Percentiles rank a stretch among this genome's conserved stretches.
Conservation (phyloP, 2,888 invertebrate species). For the Chrysopilus asiliformis region DNA sequence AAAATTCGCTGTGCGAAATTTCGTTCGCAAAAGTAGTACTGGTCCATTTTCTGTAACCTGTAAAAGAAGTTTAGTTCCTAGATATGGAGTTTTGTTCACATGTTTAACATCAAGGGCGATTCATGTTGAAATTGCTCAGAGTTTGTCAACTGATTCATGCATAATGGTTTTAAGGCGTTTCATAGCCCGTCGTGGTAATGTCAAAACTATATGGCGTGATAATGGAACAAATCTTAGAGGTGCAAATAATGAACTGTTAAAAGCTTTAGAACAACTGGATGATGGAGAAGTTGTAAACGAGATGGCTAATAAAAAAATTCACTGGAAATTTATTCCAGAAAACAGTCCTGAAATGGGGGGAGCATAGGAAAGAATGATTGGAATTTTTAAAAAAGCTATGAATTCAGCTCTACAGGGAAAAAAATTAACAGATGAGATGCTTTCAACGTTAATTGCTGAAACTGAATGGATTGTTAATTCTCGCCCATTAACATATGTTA, state of each 20-base stretch:
- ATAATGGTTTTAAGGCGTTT: constrained; percentile 11
- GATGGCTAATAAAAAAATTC: constrained; percentile 6
- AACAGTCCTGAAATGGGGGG: constrained; percentile 13
- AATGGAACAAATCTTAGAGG: constrained; percentile 1
- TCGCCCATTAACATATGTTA: no score
- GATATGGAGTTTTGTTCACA: constrained; percentile 13
- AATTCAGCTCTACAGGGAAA: no score
- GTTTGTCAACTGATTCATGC: constrained; percentile 14
- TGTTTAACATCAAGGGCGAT: constrained; percentile 12
- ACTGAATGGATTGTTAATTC: no score
- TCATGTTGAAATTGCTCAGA: constrained; percentile 18
- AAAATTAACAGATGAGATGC: no score
- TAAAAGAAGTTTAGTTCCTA: background rate
- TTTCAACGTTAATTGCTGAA: no score
- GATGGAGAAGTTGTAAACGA: constrained; percentile 4
- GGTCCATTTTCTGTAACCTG: background rate
- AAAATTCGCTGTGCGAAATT: no score
- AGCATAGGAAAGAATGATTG: background rate
- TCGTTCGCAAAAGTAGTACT: no score
- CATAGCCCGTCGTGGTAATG: background rate
- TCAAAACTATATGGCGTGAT: background rate
- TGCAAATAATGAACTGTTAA: constrained; percentile 5
- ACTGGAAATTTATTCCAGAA: constrained; percentile 18
- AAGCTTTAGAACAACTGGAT: constrained; percentile 11
- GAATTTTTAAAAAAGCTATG: constrained; percentile 13